Evolutionary conservation across 2,113 vertebrate species (phyloP).

Genomic region (Pagrus major): DNA sequence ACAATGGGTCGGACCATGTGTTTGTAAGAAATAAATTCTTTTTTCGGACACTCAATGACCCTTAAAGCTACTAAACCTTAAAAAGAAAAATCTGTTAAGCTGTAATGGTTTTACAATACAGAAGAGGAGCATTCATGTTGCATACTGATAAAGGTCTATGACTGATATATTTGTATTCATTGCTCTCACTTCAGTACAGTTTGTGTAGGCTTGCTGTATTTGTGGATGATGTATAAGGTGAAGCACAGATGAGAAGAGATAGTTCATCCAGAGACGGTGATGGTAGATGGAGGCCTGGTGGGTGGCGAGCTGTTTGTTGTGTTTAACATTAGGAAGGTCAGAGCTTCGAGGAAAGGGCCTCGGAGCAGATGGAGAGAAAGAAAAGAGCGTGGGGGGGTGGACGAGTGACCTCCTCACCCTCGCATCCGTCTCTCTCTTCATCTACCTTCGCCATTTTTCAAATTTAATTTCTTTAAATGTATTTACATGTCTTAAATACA

Average conservation of each 20-base stretch:
- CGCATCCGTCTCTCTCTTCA: slow-evolving; percentile 39
- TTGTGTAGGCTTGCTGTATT: not conserved
- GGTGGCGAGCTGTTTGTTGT: slow-evolving; percentile 74
- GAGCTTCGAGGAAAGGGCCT: slow-evolving; percentile 70
- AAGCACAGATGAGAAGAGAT: slow-evolving; percentile 22
- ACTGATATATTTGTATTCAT: slow-evolving; percentile 2
- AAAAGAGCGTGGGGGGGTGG: slow-evolving; percentile 72
- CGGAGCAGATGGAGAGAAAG: slow-evolving; percentile 69
- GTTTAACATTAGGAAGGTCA: slow-evolving; percentile 77
- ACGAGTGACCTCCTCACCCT: slow-evolving; percentile 60
- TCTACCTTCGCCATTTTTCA: slow-evolving; percentile 28
- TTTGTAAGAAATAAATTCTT: slow-evolving; percentile 9
- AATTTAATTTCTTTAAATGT: slow-evolving; percentile 18
- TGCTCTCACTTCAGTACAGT: not conserved
- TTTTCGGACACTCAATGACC: slow-evolving; percentile 9
- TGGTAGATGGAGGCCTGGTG: slow-evolving; percentile 61
- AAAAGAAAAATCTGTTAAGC: not conserved
- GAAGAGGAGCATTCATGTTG: not conserved
- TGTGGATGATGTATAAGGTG: not conserved
- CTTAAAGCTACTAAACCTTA: slow-evolving; percentile 6
- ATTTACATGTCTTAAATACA: not conserved
- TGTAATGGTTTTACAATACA: not conserved
- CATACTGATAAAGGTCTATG: slow-evolving; percentile 6
- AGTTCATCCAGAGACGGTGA: slow-evolving; percentile 31
- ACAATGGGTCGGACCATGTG: slow-evolving; percentile 14